These are phyloP conservation scores for Cercopithecus diana DNA, from an alignment of 2,797 vertebrate species.

Conservation along the genomic window DNA sequence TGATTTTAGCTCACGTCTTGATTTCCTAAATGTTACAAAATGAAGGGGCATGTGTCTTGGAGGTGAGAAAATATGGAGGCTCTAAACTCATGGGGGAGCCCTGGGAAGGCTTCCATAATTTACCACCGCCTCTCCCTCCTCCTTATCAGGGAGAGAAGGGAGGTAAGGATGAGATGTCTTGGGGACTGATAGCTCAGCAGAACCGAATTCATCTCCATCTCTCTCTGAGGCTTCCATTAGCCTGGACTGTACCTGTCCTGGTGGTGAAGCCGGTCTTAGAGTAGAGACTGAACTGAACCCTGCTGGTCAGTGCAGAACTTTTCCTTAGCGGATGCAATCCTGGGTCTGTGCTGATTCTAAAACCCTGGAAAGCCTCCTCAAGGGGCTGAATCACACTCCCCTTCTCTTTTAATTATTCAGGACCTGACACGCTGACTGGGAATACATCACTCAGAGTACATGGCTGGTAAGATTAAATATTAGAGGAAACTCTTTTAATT, in stretches of 20 bases:
- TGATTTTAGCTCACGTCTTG: neutral
- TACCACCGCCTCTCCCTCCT: neutral
- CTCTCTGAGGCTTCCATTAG: neutral
- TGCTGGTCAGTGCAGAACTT: neutral
- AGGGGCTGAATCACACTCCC: neutral
- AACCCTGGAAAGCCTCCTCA: neutral
- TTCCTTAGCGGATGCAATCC: neutral
- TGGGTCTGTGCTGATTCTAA: neutral
- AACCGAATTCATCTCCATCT: neutral
- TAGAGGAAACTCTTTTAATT: constrained; percentile 68
- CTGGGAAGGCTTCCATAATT: neutral
- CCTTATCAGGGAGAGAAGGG: neutral
- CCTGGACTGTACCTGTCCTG: neutral
- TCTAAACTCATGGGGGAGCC: neutral
- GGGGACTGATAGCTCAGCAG: neutral
- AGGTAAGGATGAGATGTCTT: neutral
- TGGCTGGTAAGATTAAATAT: constrained; percentile 73
- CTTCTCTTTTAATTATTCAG: constrained; percentile 59
- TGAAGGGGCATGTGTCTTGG: neutral
- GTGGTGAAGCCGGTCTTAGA: fast-evolving
- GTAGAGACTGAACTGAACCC: neutral
- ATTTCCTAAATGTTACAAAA: neutral
- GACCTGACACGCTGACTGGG: constrained; percentile 64
- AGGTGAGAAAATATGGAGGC: neutral
- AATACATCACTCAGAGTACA: constrained; percentile 27